phyloP scores from a whole-genome alignment of 2,797 vertebrate genomes.

The Anabas testudineus region DNA sequence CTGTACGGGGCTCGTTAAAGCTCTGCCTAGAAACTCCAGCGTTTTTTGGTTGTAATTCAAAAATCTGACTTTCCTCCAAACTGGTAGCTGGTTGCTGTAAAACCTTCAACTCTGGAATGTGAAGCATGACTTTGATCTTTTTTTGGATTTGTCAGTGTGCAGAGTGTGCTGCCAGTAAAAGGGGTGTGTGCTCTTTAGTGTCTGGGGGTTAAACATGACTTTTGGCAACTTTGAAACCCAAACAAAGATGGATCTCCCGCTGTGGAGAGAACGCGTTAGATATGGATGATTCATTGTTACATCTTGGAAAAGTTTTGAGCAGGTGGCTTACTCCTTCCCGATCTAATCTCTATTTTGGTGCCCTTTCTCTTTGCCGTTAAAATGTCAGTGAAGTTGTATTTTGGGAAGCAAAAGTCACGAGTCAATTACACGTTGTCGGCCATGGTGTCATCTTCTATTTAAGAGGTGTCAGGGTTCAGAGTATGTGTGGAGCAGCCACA shows the following conservation, averaged over 20 bases:
- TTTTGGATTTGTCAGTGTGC: slow-evolving; percentile 65
- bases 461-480: slow-evolving; percentile 22
- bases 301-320: slow-evolving; percentile 34
- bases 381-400: slow-evolving; percentile 64
- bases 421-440: slow-evolving; percentile 57
- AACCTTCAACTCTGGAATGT: slow-evolving; percentile 63
- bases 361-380: slow-evolving; percentile 29
- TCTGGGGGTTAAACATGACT: slow-evolving; percentile 21
- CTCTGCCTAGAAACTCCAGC: slow-evolving; percentile 11
- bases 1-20: slow-evolving; percentile 1
- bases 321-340: background rate
- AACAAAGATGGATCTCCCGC: slow-evolving; percentile 54
- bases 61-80: slow-evolving; percentile 58
- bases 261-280: slow-evolving; percentile 11
- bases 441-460: slow-evolving; percentile 68
- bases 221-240: slow-evolving; percentile 64
- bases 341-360: slow-evolving; percentile 6
- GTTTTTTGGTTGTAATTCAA: slow-evolving; percentile 49
- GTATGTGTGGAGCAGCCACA: slow-evolving; percentile 14
- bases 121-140: slow-evolving; percentile 71
- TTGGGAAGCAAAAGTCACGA: slow-evolving; percentile 67
- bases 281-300: slow-evolving; percentile 42
- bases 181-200: slow-evolving; percentile 45
- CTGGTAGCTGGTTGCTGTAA: slow-evolving; percentile 55
- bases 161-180: slow-evolving; percentile 54